A percentile compares a stretch with the other conserved stretches of the same genome.
phyloP scores from a whole-genome alignment of 2,113 vertebrate genomes.

The Tenrec ecaudatus region DNA sequence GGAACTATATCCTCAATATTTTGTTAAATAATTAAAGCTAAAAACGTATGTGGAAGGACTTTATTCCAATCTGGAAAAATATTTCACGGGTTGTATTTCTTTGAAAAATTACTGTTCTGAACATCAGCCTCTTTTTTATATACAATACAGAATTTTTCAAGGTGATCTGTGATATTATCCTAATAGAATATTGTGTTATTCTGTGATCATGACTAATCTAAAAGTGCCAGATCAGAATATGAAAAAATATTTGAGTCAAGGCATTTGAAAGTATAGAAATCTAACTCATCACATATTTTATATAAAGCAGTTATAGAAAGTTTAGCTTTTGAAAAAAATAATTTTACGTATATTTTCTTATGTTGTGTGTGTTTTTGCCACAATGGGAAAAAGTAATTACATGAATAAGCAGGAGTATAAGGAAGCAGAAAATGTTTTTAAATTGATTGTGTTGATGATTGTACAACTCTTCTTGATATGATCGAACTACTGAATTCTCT shows the following conservation, averaged over 20 bases:
- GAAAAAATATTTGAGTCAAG: background rate
- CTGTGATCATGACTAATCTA: background rate
- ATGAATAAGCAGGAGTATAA: no score
- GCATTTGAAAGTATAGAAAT: background rate
- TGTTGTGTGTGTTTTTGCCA: no score
- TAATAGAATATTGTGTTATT: background rate
- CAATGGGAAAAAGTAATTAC: no score
- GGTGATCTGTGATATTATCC: background rate
- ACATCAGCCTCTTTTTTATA: background rate
- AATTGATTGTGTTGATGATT: no score
- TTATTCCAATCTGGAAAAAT: background rate
- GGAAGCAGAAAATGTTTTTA: no score
- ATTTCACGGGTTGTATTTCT: background rate
- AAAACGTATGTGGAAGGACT: background rate
- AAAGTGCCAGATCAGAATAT: background rate
- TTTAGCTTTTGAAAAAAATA: no score
- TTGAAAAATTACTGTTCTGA: conserved; percentile 10
- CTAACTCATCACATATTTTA: background rate
- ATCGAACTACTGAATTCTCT: no score
- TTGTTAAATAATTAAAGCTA: background rate
- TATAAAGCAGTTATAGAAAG: background rate
- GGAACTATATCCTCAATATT: background rate
- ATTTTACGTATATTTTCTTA: no score
- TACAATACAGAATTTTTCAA: background rate
- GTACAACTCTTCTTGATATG: no score